Conservation (phyloP, 2,888 invertebrate species). For the Chalcis sispes region DNA sequence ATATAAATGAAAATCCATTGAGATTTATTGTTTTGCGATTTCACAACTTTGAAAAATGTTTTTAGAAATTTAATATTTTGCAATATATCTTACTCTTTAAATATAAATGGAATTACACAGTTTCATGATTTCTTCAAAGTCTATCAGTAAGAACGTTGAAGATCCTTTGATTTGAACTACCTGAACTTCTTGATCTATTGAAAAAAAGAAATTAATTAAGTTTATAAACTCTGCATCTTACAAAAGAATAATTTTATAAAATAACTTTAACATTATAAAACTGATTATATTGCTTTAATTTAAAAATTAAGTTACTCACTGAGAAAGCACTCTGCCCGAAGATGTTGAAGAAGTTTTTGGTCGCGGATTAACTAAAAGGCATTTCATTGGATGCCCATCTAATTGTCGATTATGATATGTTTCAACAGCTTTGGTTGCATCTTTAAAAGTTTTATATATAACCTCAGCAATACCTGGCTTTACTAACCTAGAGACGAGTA, state of each 20-base stretch:
- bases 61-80: slow-evolving; percentile 11
- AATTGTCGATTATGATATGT: slow-evolving; percentile 95
- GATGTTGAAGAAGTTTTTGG: slow-evolving; percentile 78
- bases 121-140: slow-evolving; percentile 37
- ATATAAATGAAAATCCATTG: slow-evolving; percentile 38
- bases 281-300: not conserved
- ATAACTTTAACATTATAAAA: not conserved
- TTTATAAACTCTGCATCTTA: no score
- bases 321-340: slow-evolving; percentile 73
- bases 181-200: slow-evolving; percentile 64
- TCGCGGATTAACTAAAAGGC: slow-evolving; percentile 88
- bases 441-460: slow-evolving; percentile 89
- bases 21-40: slow-evolving; percentile 23
- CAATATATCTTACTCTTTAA: slow-evolving; percentile 20
- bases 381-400: slow-evolving; percentile 96
- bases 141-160: slow-evolving; percentile 32
- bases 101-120: slow-evolving; percentile 52
- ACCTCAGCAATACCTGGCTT: slow-evolving; percentile 94
- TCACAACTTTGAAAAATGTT: slow-evolving; percentile 18
- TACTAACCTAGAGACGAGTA: slow-evolving; percentile 89
- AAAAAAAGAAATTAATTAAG: slow-evolving; percentile 8
- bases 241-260: not conserved
- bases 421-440: slow-evolving; percentile 93
- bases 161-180: slow-evolving; percentile 60
- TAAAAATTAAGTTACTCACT: slow-evolving; percentile 64